Evolutionary conservation across 64 coral and sea anemone species (phyloP).

Genomic region (Anthopleura sola): DNA sequence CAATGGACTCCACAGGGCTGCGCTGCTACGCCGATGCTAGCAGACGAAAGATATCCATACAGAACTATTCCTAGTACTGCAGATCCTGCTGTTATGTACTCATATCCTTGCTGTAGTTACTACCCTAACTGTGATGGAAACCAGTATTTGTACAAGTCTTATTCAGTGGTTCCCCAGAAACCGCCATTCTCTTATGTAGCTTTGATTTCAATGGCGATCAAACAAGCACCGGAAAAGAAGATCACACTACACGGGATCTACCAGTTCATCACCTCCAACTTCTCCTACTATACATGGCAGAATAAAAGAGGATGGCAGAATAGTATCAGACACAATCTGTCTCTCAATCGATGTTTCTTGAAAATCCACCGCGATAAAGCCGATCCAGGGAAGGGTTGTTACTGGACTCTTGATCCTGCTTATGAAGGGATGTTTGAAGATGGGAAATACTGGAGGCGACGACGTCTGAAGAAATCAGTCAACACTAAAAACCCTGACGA

Average conservation of each 20-base stretch:
- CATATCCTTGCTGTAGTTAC: constrained; percentile 15
- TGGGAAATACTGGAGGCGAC: constrained; percentile 85
- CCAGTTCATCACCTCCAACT: constrained; percentile 93
- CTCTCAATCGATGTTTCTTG: constrained; percentile 94
- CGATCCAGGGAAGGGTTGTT: constrained; percentile 96
- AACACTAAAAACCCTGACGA: not conserved
- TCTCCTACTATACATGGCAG: constrained; percentile 90
- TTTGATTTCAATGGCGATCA: constrained; percentile 99
- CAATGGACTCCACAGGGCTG: not conserved
- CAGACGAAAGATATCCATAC: not conserved
- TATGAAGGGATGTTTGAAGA: constrained; percentile 99
- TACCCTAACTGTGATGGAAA: constrained; percentile 17
- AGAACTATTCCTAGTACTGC: not conserved
- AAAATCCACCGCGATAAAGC: constrained; percentile 88
- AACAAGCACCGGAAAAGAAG: constrained; percentile 69
- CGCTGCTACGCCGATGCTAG: not conserved
- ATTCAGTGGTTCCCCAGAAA: constrained; percentile 37
- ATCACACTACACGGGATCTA: constrained; percentile 95
- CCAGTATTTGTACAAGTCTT: constrained; percentile 15
- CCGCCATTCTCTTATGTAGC: constrained; percentile 97
- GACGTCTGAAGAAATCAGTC: constrained; percentile 24
- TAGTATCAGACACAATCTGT: constrained; percentile 96
- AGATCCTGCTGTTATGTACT: not conserved
- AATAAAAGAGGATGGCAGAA: constrained; percentile 97
- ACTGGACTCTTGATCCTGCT: constrained; percentile 86